phyloP scores from a whole-genome alignment of 2,113 vertebrate species.

The Cephalopterus ornatus region DNA sequence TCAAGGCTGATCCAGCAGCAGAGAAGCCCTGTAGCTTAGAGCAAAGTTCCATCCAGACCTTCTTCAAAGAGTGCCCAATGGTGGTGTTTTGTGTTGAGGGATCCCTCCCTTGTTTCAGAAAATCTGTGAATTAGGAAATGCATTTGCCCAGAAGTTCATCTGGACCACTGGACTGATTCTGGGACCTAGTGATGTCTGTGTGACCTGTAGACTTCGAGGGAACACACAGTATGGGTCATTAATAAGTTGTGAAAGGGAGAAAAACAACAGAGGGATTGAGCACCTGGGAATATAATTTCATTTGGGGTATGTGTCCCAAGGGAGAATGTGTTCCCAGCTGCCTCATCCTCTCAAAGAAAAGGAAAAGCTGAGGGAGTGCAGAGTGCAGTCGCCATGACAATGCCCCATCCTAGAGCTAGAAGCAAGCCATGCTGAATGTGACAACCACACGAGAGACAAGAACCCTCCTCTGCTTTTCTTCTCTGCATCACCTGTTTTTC shows the following conservation, averaged over 20 bases:
- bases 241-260: not conserved
- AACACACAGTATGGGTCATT: not conserved
- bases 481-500: not conserved
- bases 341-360: not conserved
- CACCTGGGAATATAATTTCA: not conserved
- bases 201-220: not conserved
- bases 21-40: not conserved
- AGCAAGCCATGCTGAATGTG: not conserved
- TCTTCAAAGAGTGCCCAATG: not conserved
- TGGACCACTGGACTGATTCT: not conserved
- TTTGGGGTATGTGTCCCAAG: not conserved
- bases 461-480: not conserved
- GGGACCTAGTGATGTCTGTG: not conserved
- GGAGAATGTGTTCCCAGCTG: not conserved
- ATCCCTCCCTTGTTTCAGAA: not conserved
- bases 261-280: not conserved
- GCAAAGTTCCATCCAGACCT: not conserved
- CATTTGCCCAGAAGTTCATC: not conserved
- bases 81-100: not conserved
- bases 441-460: not conserved
- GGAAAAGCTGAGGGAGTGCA: not conserved
- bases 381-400: not conserved
- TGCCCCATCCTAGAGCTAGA: not conserved
- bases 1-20: not conserved
- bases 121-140: not conserved